Conservation (phyloP, 30 jellyfish, hydroid and myxozoan species). For the Aurelia sp. region DNA sequence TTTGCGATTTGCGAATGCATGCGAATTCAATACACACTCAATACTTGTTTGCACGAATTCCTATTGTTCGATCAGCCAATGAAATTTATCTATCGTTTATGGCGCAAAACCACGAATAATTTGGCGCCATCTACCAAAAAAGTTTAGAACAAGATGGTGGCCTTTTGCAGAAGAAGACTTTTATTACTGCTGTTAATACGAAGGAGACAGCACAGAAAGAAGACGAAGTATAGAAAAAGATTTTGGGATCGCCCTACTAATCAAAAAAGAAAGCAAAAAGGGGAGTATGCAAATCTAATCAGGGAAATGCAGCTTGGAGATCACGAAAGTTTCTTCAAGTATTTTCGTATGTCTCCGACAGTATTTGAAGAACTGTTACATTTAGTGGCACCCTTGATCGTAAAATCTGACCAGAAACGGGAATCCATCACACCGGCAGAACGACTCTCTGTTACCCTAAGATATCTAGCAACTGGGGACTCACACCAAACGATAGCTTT, state of each 20-base stretch:
- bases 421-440: constrained; percentile 40
- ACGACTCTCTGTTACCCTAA: constrained; percentile 34
- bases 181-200: too few relatives aligned
- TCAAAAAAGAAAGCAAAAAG: constrained; percentile 60
- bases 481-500: constrained; percentile 13
- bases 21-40: too few relatives aligned
- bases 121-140: too few relatives aligned
- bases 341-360: constrained; percentile 45
- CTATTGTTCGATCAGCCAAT: too few relatives aligned
- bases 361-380: constrained; percentile 1
- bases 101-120: too few relatives aligned
- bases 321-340: constrained; percentile 54
- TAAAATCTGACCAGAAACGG: constrained; percentile 3
- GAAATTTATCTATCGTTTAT: too few relatives aligned
- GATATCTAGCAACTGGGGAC: constrained; percentile 55
- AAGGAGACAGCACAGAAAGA: too few relatives aligned
- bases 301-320: constrained; percentile 56
- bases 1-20: too few relatives aligned
- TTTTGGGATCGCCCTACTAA: constrained; percentile 49
- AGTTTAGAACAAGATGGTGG: too few relatives aligned
- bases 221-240: not conserved
- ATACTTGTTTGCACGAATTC: too few relatives aligned
- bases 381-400: constrained; percentile 12
- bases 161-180: too few relatives aligned
- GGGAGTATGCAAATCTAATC: constrained; percentile 11